A percentile compares a stretch with the other conserved stretches of the same genome.
Evolutionary conservation across 1,140 invertebrate species (phyloP).

Genomic region (Teleogryllus occipitalis): DNA sequence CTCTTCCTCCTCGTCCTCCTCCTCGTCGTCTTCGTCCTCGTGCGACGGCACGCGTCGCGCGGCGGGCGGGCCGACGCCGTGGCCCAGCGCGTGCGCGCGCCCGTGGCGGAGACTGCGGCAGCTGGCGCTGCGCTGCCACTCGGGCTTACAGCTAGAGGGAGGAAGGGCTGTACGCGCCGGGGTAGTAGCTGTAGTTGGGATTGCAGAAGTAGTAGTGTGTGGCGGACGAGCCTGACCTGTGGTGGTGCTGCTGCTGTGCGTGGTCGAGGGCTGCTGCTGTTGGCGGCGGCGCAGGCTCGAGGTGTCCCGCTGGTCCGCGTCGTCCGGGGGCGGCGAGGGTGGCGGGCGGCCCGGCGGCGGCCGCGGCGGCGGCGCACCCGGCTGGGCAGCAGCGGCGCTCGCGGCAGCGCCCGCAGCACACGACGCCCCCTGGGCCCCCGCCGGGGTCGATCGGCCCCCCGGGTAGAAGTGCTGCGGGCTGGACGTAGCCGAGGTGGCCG

Average conservation of each 20-base stretch:
- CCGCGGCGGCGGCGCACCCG: no score
- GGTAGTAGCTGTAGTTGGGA: constrained; percentile 40
- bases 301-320: constrained; percentile 21
- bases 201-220: constrained; percentile 27
- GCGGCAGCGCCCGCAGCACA: constrained; percentile 6
- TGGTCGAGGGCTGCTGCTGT: constrained; percentile 22
- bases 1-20: constrained; percentile 11
- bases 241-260: constrained; percentile 7
- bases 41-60: no score
- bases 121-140: constrained; percentile 65
- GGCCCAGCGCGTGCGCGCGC: constrained; percentile 31
- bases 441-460: constrained; percentile 14
- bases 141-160: constrained; percentile 18
- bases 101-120: constrained; percentile 39
- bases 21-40: no score
- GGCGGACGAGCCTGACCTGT: constrained; percentile 7
- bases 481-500: constrained; percentile 31
- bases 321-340: constrained; percentile 20
- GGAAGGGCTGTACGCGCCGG: constrained; percentile 16
- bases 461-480: constrained; percentile 30
- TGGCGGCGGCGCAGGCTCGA: constrained; percentile 21
- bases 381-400: no score
- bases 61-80: no score
- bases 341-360: constrained; percentile 18
- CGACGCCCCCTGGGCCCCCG: constrained; percentile 18